Conservation (phyloP, 2,888 invertebrate genomes). For the Lordiphosa fenestrarum region DNA sequence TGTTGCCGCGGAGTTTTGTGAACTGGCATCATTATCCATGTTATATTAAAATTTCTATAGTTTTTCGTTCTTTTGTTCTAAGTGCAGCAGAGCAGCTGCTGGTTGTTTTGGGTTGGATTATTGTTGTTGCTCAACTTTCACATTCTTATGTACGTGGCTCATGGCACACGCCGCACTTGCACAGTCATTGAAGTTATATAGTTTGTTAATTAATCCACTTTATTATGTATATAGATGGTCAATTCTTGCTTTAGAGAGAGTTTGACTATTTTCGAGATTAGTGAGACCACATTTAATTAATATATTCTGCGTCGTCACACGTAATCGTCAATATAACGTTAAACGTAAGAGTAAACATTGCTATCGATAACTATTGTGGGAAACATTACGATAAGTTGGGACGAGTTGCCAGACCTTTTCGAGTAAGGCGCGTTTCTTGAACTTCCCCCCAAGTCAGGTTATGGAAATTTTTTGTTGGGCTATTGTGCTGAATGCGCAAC, state of each 20-base stretch:
- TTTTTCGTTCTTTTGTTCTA: conserved; percentile 14
- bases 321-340: neutral
- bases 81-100: conserved; percentile 38
- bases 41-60: conserved; percentile 1
- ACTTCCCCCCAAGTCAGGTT: conserved; percentile 7
- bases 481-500: conserved; percentile 23
- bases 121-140: conserved; percentile 25
- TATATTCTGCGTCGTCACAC: neutral
- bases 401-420: conserved; percentile 14
- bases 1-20: conserved; percentile 81
- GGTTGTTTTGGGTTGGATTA: conserved; percentile 15
- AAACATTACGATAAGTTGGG: neutral
- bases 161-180: conserved; percentile 33
- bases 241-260: no score
- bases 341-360: neutral
- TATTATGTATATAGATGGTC: neutral
- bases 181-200: conserved; percentile 8
- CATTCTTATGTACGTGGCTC: conserved; percentile 40
- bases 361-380: neutral
- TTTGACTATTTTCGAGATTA: conserved; percentile 4
- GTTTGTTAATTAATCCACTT: conserved; percentile 11
- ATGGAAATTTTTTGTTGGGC: conserved; percentile 9
- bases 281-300: neutral
- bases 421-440: neutral
- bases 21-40: conserved; percentile 79